These are phyloP conservation scores for Philotrypesis tridentata DNA, from an alignment of 1,140 invertebrate genomes.

Conservation along the genomic window DNA sequence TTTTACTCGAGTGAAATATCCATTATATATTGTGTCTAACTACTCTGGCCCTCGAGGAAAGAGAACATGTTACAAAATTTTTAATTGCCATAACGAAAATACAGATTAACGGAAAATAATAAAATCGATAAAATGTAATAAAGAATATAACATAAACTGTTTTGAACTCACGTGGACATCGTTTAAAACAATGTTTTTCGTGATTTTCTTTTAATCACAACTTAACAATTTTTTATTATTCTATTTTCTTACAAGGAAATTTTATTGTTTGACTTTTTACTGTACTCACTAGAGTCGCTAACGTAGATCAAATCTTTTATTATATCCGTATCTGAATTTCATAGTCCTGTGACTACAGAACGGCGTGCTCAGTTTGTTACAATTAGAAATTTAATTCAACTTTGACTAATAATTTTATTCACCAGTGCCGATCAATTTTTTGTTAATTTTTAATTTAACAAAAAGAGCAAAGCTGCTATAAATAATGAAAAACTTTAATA, in stretches of 20 bases:
- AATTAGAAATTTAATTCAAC: neutral
- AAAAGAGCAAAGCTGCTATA: neutral
- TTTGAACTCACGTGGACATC: too few species aligned
- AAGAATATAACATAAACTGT: too few species aligned
- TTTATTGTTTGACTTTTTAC: neutral
- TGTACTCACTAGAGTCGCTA: neutral
- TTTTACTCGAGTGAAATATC: constrained; percentile 8
- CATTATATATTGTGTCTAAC: constrained; percentile 60
- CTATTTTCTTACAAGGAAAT: neutral
- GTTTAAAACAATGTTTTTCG: too few species aligned
- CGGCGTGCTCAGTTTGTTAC: constrained; percentile 42
- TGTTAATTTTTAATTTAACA: constrained; percentile 7
- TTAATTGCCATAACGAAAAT: constrained; percentile 66
- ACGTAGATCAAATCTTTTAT: neutral
- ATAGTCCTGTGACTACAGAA: constrained; percentile 63
- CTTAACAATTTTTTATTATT: too few species aligned
- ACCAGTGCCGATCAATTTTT: neutral
- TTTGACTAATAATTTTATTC: neutral
- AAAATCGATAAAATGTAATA: neutral
- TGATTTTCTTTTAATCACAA: too few species aligned
- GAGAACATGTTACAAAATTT: constrained; percentile 63
- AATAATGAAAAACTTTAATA: constrained; percentile 1
- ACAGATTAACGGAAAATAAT: constrained; percentile 52
- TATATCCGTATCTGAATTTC: constrained; percentile 51
- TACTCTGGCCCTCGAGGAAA: constrained; percentile 65